Base-by-base conservation (phyloP, 2,113 vertebrate genomes). In the Nicator chloris region DNA sequence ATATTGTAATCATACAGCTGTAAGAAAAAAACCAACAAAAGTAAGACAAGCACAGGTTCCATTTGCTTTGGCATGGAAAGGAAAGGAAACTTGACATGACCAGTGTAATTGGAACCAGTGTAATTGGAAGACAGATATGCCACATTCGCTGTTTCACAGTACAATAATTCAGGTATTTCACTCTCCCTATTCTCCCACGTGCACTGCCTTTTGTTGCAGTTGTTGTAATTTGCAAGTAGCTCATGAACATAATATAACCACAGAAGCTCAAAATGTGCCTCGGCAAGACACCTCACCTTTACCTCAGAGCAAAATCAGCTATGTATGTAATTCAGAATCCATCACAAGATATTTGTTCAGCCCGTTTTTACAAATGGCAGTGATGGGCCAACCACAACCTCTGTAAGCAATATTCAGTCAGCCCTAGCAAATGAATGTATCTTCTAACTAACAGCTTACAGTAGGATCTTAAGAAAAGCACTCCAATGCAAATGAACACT, bases 141-240 rank as follows among this genome's bases (percentile, higher is more conserved):
- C 11, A 39, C 42, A 44, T 40, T 72, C 3, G 2, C 13, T 61
- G 6, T 57, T 56, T 68, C 54, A 51, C 16, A 42, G 21, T 30
- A 33, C 8, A 10, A 9, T 59, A 78, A 66, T 59, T 59, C 72
- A 64, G 11, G 13, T 69, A 69, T 4, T 64, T 71, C 0, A 3
- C 37, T 81, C 15, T 68, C 7, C 12, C 18, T 86, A 2, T 22
- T 27, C 15, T 11, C 5, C 2, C 2, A 2, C 0, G 0, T 16
- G 28, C 13, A 4, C 11, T 2, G 3, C 3, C 13, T 18, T 37
- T 37, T 50, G n/a, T 27, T 60, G 22, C 9, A 35, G 40, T 33
- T 35, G 17, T 4, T 76, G n/a, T 19, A 33, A 42, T 35, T 66
- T 86, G 35, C 49, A 88, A 80, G 33, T 50, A 45, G 5, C 10